These are phyloP conservation scores for Ctenodactylus gundi DNA, from an alignment of 2,113 vertebrate genomes.

Conservation along the genomic window DNA sequence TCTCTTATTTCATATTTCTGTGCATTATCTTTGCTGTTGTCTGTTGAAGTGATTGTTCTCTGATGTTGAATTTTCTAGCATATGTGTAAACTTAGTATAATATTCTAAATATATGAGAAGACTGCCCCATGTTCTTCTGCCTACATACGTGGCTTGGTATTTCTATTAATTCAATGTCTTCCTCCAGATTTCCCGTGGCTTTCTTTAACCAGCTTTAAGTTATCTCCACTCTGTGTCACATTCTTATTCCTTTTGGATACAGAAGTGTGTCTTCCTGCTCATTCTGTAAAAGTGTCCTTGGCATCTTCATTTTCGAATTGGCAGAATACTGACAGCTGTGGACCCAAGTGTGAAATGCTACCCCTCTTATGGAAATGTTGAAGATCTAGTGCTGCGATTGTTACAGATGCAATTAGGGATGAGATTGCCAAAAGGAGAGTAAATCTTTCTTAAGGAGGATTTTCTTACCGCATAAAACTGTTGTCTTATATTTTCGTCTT, in stretches of 20 bases:
- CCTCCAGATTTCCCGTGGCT: background rate
- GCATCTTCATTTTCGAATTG: too few relatives aligned
- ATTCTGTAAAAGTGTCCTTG: too few relatives aligned
- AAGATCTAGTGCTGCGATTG: background rate
- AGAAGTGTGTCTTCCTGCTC: background rate
- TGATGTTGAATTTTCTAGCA: background rate
- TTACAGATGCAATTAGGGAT: background rate
- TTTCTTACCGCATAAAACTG: background rate
- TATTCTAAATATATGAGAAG: background rate
- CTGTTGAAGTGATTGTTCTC: background rate
- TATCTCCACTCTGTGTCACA: background rate
- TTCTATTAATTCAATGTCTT: background rate
- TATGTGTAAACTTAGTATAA: background rate
- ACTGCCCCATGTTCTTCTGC: background rate
- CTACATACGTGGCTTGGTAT: background rate
- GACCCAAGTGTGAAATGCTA: background rate
- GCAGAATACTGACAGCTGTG: background rate
- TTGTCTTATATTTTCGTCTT: slow-evolving; percentile 12
- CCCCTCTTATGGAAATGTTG: background rate
- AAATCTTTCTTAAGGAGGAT: background rate
- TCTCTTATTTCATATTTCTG: too few relatives aligned
- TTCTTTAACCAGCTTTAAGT: background rate
- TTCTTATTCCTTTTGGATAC: background rate
- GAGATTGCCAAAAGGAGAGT: background rate
- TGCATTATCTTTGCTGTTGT: too few relatives aligned